Conservation (phyloP, 2,797 vertebrate genomes). For the Erethizon dorsatum region DNA sequence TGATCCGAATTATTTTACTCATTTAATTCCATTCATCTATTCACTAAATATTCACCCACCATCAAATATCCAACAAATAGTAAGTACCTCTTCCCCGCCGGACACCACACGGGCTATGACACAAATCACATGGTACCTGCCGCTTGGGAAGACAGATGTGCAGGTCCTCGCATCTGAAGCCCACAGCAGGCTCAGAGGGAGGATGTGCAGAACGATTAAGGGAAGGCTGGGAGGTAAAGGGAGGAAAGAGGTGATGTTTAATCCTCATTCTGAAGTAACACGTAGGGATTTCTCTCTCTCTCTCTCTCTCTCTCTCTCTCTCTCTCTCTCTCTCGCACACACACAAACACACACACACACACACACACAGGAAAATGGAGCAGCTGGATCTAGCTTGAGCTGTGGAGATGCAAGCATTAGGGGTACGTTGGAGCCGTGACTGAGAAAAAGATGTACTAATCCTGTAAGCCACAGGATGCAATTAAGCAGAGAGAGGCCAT, state of each 20-base stretch:
- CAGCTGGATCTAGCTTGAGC: neutral
- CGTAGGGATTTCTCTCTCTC: neutral
- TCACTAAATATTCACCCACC: slow-evolving; percentile 60
- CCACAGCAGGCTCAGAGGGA: neutral
- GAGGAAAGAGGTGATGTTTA: neutral
- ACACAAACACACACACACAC: neutral
- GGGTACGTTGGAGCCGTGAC: neutral
- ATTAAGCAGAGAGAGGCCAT: slow-evolving; percentile 16
- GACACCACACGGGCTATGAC: neutral
- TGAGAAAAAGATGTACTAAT: neutral
- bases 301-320: no score
- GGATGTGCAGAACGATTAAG: neutral
- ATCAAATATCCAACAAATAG: slow-evolving; percentile 57
- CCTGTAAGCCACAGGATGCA: neutral
- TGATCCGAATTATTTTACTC: neutral
- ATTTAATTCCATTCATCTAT: neutral
- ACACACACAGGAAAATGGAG: neutral
- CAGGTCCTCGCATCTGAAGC: neutral
- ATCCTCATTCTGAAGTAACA: slow-evolving; percentile 30
- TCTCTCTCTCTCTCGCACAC: neutral
- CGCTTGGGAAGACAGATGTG: neutral
- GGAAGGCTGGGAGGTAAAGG: neutral
- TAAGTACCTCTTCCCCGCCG: neutral
- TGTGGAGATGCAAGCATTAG: neutral
- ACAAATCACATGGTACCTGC: neutral